Evolutionary conservation across 2,797 vertebrate genomes (phyloP).

Genomic region (Erithacus rubecula): DNA sequence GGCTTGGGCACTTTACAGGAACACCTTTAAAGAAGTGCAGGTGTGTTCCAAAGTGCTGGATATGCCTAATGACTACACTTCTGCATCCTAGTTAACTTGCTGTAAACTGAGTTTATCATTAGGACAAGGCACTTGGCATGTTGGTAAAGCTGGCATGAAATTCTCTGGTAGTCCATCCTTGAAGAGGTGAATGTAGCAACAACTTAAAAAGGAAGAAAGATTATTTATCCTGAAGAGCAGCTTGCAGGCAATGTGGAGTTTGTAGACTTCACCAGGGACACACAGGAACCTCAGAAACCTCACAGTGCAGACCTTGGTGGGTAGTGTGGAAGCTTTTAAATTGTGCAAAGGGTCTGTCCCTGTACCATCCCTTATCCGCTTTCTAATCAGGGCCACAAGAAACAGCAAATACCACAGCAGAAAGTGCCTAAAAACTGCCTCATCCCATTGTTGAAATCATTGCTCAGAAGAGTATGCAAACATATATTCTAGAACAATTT

Average conservation of each 20-base stretch:
- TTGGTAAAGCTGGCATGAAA: not conserved
- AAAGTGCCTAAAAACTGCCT: not conserved
- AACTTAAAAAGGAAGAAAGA: not conserved
- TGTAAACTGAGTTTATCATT: not conserved
- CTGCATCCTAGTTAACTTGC: not conserved
- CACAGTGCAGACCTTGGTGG: not conserved
- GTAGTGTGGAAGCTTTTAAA: not conserved
- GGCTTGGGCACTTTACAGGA: not conserved
- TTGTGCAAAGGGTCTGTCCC: not conserved
- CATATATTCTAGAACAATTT: not conserved
- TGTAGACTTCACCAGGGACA: not conserved
- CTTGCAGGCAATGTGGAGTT: not conserved
- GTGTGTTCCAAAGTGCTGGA: not conserved
- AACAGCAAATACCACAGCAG: not conserved
- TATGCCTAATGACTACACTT: not conserved
- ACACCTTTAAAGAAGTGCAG: not conserved
- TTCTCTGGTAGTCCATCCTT: not conserved
- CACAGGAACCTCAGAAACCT: not conserved
- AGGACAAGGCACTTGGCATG: not conserved
- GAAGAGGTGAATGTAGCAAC: not conserved
- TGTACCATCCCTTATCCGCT: rapidly evolving
- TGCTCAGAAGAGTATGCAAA: not conserved
- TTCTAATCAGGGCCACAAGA: not conserved
- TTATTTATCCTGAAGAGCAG: not conserved
- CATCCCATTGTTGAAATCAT: not conserved